Percentiles rank a stretch among this genome's conserved stretches.
Conservation (phyloP, 2,888 invertebrate species). For the Rhagophthalmus giganteus region DNA sequence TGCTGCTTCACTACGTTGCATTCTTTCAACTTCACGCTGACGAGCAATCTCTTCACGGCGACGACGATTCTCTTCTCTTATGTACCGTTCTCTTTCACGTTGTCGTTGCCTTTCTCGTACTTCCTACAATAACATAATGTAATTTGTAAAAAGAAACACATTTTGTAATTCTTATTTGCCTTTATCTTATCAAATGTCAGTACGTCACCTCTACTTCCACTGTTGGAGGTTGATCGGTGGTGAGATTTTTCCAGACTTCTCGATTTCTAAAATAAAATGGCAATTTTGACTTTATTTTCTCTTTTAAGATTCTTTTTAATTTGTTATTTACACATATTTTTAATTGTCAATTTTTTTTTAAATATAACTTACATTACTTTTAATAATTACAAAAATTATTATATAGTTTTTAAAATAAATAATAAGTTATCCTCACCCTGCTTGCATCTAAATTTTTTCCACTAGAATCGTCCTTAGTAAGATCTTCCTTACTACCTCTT, state of each 20-base stretch:
- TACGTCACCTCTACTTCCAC: conserved; percentile 62
- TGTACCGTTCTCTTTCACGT: conserved; percentile 75
- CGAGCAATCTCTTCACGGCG: conserved; percentile 77
- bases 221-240: conserved; percentile 40
- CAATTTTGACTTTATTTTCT: no score
- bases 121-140: conserved; percentile 57
- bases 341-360: no score
- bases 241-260: conserved; percentile 34
- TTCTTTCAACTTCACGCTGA: conserved; percentile 77
- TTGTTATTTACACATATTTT: not conserved
- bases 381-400: no score
- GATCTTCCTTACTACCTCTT: conserved; percentile 15
- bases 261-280: conserved; percentile 43
- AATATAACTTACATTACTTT: no score
- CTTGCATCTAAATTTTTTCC: no score
- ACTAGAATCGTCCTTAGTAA: no score
- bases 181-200: conserved; percentile 81
- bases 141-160: not conserved
- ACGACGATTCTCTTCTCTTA: conserved; percentile 80
- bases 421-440: no score
- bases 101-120: conserved; percentile 74
- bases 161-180: conserved; percentile 50
- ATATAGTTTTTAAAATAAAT: no score
- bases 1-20: conserved; percentile 83
- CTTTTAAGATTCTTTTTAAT: no score